Evolutionary conservation across 2,797 vertebrate genomes (phyloP).

Genomic region (Chelonia mydas): DNA sequence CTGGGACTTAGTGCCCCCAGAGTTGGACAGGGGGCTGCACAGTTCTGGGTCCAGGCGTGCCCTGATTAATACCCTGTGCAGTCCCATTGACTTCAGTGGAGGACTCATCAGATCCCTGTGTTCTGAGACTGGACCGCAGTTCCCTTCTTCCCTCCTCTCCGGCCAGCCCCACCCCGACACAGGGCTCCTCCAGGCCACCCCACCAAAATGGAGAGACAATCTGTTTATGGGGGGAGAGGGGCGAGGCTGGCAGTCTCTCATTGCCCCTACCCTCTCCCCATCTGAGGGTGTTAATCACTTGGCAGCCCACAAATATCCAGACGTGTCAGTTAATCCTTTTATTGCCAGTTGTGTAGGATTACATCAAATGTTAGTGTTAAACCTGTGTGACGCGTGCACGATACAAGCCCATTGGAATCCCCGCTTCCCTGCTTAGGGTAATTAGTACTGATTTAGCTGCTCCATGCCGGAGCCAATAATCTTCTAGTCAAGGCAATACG

Average conservation of each 20-base stretch:
- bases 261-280: not conserved
- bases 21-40: too few species aligned
- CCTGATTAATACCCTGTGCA: too few species aligned
- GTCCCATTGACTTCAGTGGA: not conserved
- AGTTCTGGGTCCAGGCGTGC: too few species aligned
- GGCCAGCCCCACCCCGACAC: not conserved
- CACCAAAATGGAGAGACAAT: not conserved
- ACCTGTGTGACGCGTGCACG: not conserved
- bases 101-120: too few species aligned
- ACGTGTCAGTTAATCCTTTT: not conserved
- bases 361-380: not conserved
- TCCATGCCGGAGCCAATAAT: slow-evolving; percentile 33
- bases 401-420: slow-evolving; percentile 13
- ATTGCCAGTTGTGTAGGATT: not conserved
- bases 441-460: not conserved
- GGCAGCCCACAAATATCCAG: not conserved
- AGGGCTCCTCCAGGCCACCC: not conserved
- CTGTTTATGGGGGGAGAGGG: not conserved
- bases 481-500: slow-evolving; percentile 27
- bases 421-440: not conserved
- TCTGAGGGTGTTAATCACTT: not conserved
- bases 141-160: not conserved
- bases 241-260: not conserved
- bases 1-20: too few species aligned
- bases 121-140: not conserved